Percentiles rank a stretch among this genome's conserved stretches.
phyloP scores from a whole-genome alignment of 2,888 invertebrate species.

The Coelopa pilipes region DNA sequence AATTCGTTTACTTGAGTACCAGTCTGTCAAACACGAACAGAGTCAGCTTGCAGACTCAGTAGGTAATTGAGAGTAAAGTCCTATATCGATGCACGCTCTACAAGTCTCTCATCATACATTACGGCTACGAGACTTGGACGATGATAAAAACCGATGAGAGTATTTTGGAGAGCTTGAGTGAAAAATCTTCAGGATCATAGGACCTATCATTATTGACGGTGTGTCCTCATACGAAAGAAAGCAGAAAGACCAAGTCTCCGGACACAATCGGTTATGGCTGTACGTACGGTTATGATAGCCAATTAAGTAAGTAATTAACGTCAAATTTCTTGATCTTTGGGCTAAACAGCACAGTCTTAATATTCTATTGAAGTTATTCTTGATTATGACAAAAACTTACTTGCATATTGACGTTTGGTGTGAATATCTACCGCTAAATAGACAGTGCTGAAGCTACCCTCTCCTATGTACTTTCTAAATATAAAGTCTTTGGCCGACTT shows the following conservation, averaged over 20 bases:
- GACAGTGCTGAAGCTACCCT: constrained; percentile 97
- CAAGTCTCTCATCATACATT: not conserved
- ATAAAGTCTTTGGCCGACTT: constrained; percentile 84
- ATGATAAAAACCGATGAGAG: not conserved
- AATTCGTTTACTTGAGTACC: not conserved
- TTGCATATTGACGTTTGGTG: constrained; percentile 91
- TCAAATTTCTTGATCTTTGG: not conserved
- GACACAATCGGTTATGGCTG: not conserved
- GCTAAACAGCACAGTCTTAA: not conserved
- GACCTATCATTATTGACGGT: not conserved
- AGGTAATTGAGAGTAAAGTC: not conserved
- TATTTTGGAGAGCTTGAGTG: not conserved
- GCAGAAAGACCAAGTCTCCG: not conserved
- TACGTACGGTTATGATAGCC: not conserved
- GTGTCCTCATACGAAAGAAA: not conserved
- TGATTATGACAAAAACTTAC: constrained; percentile 71
- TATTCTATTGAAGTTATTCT: not conserved
- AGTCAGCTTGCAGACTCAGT: not conserved
- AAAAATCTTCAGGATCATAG: not conserved
- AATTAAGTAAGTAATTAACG: constrained; percentile 10
- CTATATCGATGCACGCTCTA: not conserved
- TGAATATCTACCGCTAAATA: constrained; percentile 93
- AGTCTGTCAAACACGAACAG: not conserved
- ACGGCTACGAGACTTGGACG: not conserved
- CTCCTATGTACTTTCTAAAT: constrained; percentile 95